Conservation (phyloP, 2,113 vertebrate genomes). For the Sprattus sprattus region DNA sequence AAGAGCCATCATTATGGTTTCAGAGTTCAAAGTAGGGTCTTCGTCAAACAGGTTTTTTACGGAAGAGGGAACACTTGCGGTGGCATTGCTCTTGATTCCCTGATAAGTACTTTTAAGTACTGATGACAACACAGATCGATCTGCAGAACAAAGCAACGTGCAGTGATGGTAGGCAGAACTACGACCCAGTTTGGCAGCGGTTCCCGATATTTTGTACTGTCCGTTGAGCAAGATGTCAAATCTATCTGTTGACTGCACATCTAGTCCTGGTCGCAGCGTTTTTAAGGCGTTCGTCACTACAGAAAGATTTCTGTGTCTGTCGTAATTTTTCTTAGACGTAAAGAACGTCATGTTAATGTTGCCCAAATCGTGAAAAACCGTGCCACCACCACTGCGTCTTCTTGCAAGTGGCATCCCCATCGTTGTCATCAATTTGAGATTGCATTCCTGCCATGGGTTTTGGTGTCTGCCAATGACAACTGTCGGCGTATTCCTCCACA, state of each 20-base stretch:
- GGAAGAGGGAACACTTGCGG: conserved; percentile 81
- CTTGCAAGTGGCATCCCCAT: conserved; percentile 80
- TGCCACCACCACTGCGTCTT: conserved; percentile 90
- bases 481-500: conserved; percentile 85
- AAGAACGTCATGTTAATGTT: conserved; percentile 98
- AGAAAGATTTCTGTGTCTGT: conserved; percentile 83
- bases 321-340: conserved; percentile 79
- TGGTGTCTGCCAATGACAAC: conserved; percentile 95
- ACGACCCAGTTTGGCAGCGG: conserved; percentile 86
- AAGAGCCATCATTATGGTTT: conserved; percentile 76
- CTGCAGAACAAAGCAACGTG: conserved; percentile 81
- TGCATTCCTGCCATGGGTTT: conserved; percentile 93
- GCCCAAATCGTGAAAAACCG: conserved; percentile 93
- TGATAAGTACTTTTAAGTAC: conserved; percentile 77
- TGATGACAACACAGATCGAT: conserved; percentile 74
- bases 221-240: conserved; percentile 83
- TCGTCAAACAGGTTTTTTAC: conserved; percentile 85
- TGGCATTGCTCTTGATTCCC: conserved; percentile 87
- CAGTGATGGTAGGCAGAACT: conserved; percentile 90
- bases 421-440: conserved; percentile 76
- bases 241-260: conserved; percentile 79
- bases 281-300: conserved; percentile 80
- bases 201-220: conserved; percentile 89
- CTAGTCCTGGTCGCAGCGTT: conserved; percentile 71
- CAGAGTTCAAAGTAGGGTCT: conserved; percentile 77